Evolutionary conservation across 1,140 invertebrate species (phyloP), one percentile per base, ranked within the genome.

Genomic region (Hypsibius dujardini): DNA sequence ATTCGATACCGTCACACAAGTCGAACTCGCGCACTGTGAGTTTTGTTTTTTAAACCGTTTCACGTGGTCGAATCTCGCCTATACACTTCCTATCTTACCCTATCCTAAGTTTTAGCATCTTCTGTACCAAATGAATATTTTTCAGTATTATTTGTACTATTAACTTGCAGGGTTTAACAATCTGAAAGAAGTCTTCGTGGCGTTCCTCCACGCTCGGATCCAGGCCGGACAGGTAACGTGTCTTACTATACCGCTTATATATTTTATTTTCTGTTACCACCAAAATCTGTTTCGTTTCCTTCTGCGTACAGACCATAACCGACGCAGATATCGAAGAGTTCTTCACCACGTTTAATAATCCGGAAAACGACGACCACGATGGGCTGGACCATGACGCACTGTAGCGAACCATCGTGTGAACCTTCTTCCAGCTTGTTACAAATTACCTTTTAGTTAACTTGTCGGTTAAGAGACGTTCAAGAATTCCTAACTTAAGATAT

Each of bases 291-390:
- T 56, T 56, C 7, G 50, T n/a, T 56, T 7, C n/a, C n/a, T 56
- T 56, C n/a, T 56, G n/a, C 50, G 50, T 56, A 12, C 62, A 67
- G 62, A 67, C 62, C 12, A 67, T 67, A 67, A 67, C 62, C 12
- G 62, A 67, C 12, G 42, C 62, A 42, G 62, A 67, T 67, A 67
- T 67, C 12, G 62, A 67, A 42, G 62, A 67, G 42, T 67, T 67
- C 42, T 67, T 67, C 42, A 3, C 12, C 42, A 67, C 62, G 12
- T 67, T 67, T 42, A 67, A 67, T 67, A 45, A 15, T 12, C 62
- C 12, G 42, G 62, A 67, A 12, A 42, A 67, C 42, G 45, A 42
- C 3, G 62, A 67, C 7, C 12, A 12, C 12, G 62, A 45, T 15
- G 62, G 7, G n/a, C 50, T 56, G 50, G 50, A 56, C 28, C 28